A percentile compares a stretch with the other conserved stretches of the same genome.
Conservation (phyloP, 23 tunicate species). For the Phallusia fumigata region DNA sequence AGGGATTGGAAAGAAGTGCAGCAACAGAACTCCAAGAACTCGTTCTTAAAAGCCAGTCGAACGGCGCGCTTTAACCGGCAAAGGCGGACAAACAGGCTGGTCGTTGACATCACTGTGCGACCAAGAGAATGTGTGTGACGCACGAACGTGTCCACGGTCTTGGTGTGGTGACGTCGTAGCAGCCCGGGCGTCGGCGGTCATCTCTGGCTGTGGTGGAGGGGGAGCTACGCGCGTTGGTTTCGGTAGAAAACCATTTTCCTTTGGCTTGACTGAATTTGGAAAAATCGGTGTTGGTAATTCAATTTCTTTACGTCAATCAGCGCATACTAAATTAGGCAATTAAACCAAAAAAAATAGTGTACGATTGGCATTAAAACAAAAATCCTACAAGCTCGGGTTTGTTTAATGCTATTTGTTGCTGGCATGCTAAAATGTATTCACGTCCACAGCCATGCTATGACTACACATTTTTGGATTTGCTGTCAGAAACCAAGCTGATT, state of each 20-base stretch:
- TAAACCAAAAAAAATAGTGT: no score
- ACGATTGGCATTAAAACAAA: no score
- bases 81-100: neutral
- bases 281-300: no score
- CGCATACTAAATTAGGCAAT: no score
- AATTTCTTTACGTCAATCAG: no score
- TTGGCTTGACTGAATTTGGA: neutral
- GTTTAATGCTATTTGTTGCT: no score
- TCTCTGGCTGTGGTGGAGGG: neutral
- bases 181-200: neutral
- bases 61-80: conserved; percentile 3
- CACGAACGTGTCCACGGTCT: neutral
- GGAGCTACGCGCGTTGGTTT: neutral
- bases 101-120: neutral
- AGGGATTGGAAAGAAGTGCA: neutral
- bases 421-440: no score
- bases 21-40: no score
- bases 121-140: neutral
- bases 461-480: no score
- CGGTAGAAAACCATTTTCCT: neutral
- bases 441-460: no score
- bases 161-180: neutral
- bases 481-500: no score
- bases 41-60: conserved; percentile 8
- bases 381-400: no score